Evolutionary conservation across 1,140 invertebrate genomes (phyloP).

Genomic region (Sminthurinus signatus): DNA sequence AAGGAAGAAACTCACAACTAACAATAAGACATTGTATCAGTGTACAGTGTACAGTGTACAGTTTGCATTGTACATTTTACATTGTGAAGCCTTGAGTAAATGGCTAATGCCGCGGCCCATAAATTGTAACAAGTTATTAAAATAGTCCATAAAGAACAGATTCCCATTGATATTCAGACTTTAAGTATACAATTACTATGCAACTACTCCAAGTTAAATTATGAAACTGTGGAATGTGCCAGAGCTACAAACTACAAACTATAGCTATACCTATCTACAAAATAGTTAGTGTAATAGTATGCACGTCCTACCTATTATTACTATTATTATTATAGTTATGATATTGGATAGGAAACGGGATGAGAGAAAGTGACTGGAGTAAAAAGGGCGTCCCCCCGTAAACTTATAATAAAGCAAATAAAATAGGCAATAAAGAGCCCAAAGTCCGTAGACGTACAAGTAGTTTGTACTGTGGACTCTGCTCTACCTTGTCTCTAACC

Average conservation of each 20-base stretch:
- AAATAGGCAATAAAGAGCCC: constrained; percentile 16
- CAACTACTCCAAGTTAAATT: constrained; percentile 1
- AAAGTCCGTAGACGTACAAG: no score
- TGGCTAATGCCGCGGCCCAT: not conserved
- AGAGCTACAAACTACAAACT: no score
- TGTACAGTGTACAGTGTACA: no score
- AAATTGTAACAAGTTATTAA: constrained; percentile 21
- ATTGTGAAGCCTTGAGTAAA: no score
- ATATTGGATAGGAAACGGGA: not conserved
- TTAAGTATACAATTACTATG: constrained; percentile 19
- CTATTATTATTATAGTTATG: not conserved
- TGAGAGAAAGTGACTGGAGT: not conserved
- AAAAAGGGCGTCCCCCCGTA: not conserved
- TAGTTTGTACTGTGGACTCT: no score
- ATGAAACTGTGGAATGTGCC: not conserved
- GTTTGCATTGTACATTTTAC: no score
- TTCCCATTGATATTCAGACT: constrained; percentile 12
- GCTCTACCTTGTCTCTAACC: no score
- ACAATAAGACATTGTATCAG: no score
- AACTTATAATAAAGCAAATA: constrained; percentile 14
- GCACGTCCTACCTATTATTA: no score
- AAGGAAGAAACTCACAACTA: no score
- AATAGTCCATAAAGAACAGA: constrained; percentile 11
- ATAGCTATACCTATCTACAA: not conserved
- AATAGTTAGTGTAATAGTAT: no score